phyloP scores from a whole-genome alignment of 2,113 vertebrate species.

The Hydrochoerus hydrochaeris region DNA sequence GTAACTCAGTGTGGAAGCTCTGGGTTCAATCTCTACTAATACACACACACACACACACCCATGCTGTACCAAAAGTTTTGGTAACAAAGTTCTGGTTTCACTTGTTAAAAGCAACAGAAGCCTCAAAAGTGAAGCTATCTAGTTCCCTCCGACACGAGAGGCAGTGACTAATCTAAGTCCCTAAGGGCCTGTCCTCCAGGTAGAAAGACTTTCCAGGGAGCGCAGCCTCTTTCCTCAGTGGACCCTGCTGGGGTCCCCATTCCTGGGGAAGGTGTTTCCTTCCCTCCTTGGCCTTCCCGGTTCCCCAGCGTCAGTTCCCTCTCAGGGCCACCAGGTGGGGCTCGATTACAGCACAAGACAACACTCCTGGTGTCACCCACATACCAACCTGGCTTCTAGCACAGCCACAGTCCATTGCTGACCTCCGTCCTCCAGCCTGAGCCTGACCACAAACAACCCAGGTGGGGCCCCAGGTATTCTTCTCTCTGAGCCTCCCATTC shows the following conservation, averaged over 20 bases:
- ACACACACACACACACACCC: background rate
- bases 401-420: background rate
- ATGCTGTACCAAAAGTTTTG: background rate
- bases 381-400: fast-evolving
- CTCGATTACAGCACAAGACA: constrained; percentile 82
- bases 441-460: background rate
- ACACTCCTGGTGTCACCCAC: background rate
- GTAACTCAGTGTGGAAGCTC: background rate
- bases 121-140: background rate
- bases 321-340: constrained; percentile 87
- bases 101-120: background rate
- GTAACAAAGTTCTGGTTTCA: background rate
- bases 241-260: background rate
- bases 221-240: fast-evolving
- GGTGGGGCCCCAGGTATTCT: background rate
- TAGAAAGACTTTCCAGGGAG: background rate
- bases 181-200: background rate
- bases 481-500: background rate
- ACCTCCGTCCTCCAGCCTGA: background rate
- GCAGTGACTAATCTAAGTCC: background rate
- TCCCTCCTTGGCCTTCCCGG: background rate
- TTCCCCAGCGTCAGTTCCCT: constrained; percentile 57
- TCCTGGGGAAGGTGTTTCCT: background rate
- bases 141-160: background rate
- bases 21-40: background rate